These are phyloP conservation scores for Drosophila leontia DNA, from an alignment of 1,140 invertebrate species.

Conservation along the genomic window DNA sequence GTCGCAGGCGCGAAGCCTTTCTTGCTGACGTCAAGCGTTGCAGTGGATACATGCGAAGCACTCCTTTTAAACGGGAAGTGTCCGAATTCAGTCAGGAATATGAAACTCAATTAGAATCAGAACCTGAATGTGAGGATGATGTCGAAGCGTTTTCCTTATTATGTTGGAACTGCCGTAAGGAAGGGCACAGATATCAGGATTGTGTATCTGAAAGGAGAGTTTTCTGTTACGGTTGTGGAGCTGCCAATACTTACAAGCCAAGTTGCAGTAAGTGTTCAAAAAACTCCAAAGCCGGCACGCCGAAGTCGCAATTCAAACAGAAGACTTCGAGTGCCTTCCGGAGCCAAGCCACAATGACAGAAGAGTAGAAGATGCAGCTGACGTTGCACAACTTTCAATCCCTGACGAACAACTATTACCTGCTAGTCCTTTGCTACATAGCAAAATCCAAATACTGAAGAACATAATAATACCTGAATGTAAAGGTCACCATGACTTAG, in stretches of 20 bases:
- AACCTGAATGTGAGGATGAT: too few species aligned
- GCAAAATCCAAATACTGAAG: background rate
- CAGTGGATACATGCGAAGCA: too few species aligned
- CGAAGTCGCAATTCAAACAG: slow-evolving; percentile 1
- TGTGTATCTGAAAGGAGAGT: background rate
- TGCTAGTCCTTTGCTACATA: slow-evolving; percentile 4
- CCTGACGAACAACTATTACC: background rate
- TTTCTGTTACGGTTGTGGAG: slow-evolving; percentile 12
- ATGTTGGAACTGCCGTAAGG: too few species aligned
- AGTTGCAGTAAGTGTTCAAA: slow-evolving; percentile 3
- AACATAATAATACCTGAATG: background rate
- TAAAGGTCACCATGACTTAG: background rate
- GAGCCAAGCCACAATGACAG: slow-evolving; percentile 4
- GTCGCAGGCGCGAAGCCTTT: background rate
- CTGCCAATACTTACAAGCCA: background rate
- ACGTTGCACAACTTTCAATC: background rate
- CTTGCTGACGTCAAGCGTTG: background rate
- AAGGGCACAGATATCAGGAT: too few species aligned
- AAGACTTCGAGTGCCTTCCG: background rate
- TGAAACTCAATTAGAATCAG: too few species aligned
- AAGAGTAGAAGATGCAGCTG: background rate
- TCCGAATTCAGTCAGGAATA: too few species aligned
- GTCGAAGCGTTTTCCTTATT: too few species aligned
- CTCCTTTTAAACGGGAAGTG: too few species aligned
- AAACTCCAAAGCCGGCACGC: background rate